Conservation (phyloP, 2,113 vertebrate genomes). For the Tragelaphus strepsiceros region DNA sequence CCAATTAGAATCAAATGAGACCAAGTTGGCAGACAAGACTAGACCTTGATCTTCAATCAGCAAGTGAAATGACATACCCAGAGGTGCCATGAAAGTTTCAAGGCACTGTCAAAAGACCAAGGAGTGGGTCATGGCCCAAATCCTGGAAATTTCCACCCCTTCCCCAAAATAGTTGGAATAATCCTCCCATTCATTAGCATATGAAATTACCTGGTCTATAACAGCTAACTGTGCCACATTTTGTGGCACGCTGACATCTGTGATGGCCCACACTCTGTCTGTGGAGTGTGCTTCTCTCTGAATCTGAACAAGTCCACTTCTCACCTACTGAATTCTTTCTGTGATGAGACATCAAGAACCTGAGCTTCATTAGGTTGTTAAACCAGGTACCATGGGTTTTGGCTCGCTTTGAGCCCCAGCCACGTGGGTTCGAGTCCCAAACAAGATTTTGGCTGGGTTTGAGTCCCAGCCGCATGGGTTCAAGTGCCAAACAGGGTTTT, state of each 20-base stretch:
- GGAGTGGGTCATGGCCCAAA: not conserved
- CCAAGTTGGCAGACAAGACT: not conserved
- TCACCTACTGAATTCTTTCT: not conserved
- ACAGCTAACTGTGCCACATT: not conserved
- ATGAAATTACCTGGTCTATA: not conserved
- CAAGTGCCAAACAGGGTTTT: not conserved
- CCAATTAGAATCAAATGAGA: not conserved
- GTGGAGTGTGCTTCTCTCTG: not conserved
- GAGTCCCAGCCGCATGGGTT: not conserved
- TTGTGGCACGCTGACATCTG: not conserved
- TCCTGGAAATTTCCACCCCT: not conserved
- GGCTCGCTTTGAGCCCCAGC: not conserved
- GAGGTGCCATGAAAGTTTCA: not conserved
- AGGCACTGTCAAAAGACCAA: not conserved
- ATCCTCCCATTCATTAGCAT: not conserved
- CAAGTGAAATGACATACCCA: not conserved
- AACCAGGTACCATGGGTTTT: not conserved
- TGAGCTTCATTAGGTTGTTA: not conserved
- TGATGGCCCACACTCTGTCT: not conserved
- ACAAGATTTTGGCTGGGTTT: not conserved
- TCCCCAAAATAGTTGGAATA: not conserved
- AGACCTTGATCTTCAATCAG: not conserved
- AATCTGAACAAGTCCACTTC: not conserved
- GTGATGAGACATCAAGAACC: not conserved
- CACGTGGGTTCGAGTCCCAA: rapidly evolving